Evolutionary conservation across 2,797 vertebrate genomes (phyloP), one percentile per base, ranked within the genome.

Genomic region (Telmatherina bonti): DNA sequence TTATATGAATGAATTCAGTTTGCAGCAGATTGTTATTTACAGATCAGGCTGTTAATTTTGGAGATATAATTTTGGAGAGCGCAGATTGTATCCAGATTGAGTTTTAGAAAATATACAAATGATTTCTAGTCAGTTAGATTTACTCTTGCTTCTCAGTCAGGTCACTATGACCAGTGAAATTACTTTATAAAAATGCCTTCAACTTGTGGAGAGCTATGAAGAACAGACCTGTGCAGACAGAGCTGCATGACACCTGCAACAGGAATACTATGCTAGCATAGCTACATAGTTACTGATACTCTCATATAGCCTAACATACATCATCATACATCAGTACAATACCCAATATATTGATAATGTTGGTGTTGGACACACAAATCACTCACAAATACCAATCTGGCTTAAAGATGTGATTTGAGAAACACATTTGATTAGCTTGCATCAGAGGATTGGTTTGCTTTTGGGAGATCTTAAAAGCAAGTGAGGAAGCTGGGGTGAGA

Each of bases 381-480:
- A 22, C 24, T 20, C 27, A 11, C 20, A 54, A 38, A 65, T n/a
- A 27, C 11, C 22, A 27, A 2, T 43, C 15, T 43, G 10, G 7
- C 9, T 1, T 41, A n/a, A 11, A 54, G 10, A 22, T n/a, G 22
- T 41, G 3, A 54, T 64, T 29, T 53, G 33, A n/a, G 9, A 53
- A 65, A 30, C 33, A 11, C 43, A 66, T 30, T 22, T n/a, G 36
- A 43, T 55, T 43, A 18, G 36, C 63, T n/a, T 24, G 41, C 20
- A 22, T 1, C 20, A 27, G 45, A n/a, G 45, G 38, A 27, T 29
- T 35, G 18, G 29, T 5, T 2, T n/a, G 24, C 27, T 54, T 18
- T 20, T 7, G 26, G 51, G 29, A 29, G 51, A 22, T 36, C 3
- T 10, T 36, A n/a, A n/a, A n/a, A 35, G 1, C 5, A 35, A 35